These are phyloP conservation scores for Ischnus inquisitorius DNA, from an alignment of 2,888 invertebrate species.

Conservation along the genomic window DNA sequence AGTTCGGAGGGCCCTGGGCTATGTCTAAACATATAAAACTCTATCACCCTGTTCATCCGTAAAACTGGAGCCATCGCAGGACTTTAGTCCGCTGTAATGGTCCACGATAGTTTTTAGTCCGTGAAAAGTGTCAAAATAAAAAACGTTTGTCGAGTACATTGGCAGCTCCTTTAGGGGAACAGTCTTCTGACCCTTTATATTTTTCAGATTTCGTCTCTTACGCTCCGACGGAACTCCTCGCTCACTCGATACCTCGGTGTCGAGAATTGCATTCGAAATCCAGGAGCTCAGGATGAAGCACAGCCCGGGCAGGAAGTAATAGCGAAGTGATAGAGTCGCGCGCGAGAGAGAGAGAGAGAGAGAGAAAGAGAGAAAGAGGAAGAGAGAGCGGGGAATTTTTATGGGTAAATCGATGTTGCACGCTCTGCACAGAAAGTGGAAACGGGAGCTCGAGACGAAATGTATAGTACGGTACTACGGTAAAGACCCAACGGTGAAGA, in stretches of 20 bases:
- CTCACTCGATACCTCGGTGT: conserved; percentile 52
- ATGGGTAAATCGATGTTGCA: conserved; percentile 84
- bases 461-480: conserved; percentile 41
- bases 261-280: conserved; percentile 72
- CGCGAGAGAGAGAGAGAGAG: no score
- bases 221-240: conserved; percentile 26
- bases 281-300: conserved; percentile 74
- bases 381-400: conserved; percentile 82
- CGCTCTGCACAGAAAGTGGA: conserved; percentile 68
- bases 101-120: not conserved
- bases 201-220: conserved; percentile 34
- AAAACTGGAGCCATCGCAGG: no score
- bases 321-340: conserved; percentile 82
- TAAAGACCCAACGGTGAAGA: conserved; percentile 21
- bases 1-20: no score
- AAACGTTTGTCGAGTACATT: conserved; percentile 36
- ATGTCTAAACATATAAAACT: no score
- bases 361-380: no score
- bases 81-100: not conserved
- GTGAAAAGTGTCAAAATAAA: conserved; percentile 4
- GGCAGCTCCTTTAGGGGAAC: conserved; percentile 30
- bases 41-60: no score
- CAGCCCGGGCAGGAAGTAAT: conserved; percentile 82
- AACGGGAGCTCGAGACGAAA: conserved; percentile 52
- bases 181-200: conserved; percentile 24